Percentiles rank a stretch among this genome's conserved stretches.
These are phyloP conservation scores for Ctenomys sociabilis DNA, from an alignment of 2,113 vertebrate species.

Conservation along the genomic window DNA sequence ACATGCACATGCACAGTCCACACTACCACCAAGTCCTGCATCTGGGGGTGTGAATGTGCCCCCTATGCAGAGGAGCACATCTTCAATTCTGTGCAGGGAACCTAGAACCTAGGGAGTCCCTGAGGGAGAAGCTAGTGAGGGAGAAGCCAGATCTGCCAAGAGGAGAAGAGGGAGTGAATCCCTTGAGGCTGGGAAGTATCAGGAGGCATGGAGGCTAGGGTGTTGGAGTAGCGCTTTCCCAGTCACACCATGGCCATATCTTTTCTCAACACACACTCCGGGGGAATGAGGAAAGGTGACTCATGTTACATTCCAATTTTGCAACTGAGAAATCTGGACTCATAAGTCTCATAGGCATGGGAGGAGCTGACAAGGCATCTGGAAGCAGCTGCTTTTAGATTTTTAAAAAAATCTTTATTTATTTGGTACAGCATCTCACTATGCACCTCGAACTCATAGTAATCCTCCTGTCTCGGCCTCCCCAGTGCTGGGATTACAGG, in stretches of 20 bases:
- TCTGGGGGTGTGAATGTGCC: not conserved
- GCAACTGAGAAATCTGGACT: not conserved
- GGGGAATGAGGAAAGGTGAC: not conserved
- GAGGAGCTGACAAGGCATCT: not conserved
- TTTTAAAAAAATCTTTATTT: too few species aligned
- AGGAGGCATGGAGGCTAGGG: not conserved
- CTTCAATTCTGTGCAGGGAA: not conserved
- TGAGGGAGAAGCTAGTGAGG: not conserved
- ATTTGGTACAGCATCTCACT: too few species aligned
- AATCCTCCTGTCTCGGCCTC: too few species aligned
- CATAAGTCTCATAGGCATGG: not conserved
- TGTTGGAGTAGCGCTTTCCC: rapidly evolving
- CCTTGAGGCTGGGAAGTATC: not conserved
- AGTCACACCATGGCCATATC: too few species aligned
- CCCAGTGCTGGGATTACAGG: too few species aligned
- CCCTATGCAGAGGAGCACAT: not conserved
- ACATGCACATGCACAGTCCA: not conserved
- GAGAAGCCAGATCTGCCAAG: not conserved
- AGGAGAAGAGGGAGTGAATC: not conserved
- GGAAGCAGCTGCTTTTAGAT: not conserved
- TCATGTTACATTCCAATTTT: not conserved
- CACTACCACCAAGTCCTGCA: rapidly evolving
- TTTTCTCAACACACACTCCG: too few species aligned
- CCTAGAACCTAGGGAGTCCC: not conserved
- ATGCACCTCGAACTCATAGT: too few species aligned